Conservation (phyloP, 1,140 invertebrate species). For the Monochamus saltuarius region DNA sequence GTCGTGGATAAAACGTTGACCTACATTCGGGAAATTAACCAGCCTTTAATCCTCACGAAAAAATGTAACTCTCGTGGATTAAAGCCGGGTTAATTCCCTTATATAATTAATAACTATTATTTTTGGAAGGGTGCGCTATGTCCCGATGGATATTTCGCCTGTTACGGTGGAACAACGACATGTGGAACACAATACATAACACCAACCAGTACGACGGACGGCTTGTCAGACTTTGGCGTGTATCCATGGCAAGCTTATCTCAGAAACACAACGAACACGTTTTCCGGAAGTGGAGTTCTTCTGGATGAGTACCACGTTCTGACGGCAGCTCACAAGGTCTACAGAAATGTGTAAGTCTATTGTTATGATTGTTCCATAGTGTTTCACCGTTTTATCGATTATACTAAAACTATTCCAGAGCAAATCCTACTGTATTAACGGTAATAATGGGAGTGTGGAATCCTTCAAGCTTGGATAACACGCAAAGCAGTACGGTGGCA, state of each 20-base stretch:
- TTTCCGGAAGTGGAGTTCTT: constrained; percentile 45
- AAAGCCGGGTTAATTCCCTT: too few relatives aligned
- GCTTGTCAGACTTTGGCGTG: constrained; percentile 32
- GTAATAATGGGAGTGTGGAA: constrained; percentile 37
- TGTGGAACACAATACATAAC: constrained; percentile 36
- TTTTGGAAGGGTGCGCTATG: constrained; percentile 15
- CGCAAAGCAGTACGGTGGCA: constrained; percentile 29
- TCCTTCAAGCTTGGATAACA: constrained; percentile 26
- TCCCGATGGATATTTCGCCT: constrained; percentile 32
- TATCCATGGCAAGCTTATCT: constrained; percentile 49
- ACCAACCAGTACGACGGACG: constrained; percentile 26
- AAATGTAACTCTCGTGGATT: too few relatives aligned
- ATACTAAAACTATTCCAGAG: too few relatives aligned
- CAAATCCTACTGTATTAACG: constrained; percentile 24
- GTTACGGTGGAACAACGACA: constrained; percentile 23
- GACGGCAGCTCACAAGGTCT: constrained; percentile 49
- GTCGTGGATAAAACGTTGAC: too few relatives aligned
- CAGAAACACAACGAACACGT: constrained; percentile 37
- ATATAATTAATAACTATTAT: too few relatives aligned
- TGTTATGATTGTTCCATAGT: neutral
- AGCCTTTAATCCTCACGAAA: too few relatives aligned
- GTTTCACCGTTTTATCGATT: neutral
- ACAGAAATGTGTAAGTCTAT: constrained; percentile 30
- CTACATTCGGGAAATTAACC: too few relatives aligned
- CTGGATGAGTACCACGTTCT: constrained; percentile 42